Conservation (phyloP, 2,797 vertebrate genomes). For the Notolepis coatsorum region DNA sequence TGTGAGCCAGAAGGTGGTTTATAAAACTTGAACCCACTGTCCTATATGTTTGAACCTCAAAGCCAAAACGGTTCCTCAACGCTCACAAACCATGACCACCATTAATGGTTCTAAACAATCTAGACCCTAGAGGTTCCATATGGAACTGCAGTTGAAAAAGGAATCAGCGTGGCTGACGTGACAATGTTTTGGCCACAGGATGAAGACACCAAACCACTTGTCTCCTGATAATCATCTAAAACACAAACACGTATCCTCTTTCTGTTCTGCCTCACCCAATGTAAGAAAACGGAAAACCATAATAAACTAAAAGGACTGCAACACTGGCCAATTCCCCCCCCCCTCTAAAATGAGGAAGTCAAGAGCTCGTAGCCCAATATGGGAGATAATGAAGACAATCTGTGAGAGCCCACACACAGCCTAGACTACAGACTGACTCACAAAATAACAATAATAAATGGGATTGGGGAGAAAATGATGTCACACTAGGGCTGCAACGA, state of each 20-base stretch:
- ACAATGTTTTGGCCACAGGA: constrained; percentile 11
- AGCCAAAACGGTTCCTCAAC: too few species aligned
- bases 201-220: background rate
- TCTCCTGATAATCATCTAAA: background rate
- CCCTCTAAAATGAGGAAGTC: constrained; percentile 42
- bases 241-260: constrained; percentile 55
- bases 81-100: too few species aligned
- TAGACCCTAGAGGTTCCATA: too few species aligned
- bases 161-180: too few species aligned
- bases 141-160: too few species aligned
- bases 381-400: constrained; percentile 12
- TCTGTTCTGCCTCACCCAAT: constrained; percentile 35
- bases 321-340: constrained; percentile 21
- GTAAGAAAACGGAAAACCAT: constrained; percentile 38
- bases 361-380: constrained; percentile 19
- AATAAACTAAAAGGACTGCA: constrained; percentile 44
- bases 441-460: too few species aligned
- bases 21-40: too few species aligned
- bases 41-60: too few species aligned
- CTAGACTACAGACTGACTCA: background rate
- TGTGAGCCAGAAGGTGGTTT: too few species aligned
- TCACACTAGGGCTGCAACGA: too few species aligned
- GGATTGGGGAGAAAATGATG: constrained; percentile 17
- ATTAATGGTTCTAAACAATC: too few species aligned
- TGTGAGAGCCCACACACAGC: constrained; percentile 9